Conservation (phyloP, 2,797 vertebrate species). For the Cryptoblepharus egeriae region DNA sequence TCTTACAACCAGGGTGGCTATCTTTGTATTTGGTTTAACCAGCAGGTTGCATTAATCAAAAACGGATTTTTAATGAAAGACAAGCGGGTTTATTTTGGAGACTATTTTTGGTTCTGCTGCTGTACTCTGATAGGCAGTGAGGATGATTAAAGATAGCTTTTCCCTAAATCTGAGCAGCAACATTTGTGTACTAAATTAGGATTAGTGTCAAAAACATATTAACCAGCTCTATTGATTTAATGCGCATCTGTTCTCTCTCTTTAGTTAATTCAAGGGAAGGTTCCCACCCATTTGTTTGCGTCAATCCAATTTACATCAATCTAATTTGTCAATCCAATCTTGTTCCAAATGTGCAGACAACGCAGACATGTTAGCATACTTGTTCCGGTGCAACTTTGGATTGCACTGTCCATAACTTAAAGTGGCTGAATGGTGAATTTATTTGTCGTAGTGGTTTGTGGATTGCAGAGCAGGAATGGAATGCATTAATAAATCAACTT, state of each 20-base stretch:
- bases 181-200: neutral
- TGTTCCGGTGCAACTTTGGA: no score
- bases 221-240: neutral
- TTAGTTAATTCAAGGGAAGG: neutral
- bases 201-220: neutral
- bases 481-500: constrained; percentile 28
- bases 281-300: neutral
- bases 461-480: neutral
- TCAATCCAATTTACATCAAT: neutral
- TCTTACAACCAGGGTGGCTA: neutral
- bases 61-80: neutral
- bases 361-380: no score
- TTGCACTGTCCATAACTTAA: no score
- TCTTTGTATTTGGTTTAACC: neutral
- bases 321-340: no score
- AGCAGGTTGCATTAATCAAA: neutral
- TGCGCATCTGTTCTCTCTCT: neutral
- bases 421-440: neutral
- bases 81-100: neutral
- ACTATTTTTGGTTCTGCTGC: neutral
- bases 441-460: neutral
- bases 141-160: neutral
- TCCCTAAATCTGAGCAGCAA: neutral
- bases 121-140: neutral
- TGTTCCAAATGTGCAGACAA: neutral